Evolutionary conservation across 2,888 invertebrate genomes (phyloP), one percentile per base, ranked within the genome.

Genomic region (Nycteola revayana): DNA sequence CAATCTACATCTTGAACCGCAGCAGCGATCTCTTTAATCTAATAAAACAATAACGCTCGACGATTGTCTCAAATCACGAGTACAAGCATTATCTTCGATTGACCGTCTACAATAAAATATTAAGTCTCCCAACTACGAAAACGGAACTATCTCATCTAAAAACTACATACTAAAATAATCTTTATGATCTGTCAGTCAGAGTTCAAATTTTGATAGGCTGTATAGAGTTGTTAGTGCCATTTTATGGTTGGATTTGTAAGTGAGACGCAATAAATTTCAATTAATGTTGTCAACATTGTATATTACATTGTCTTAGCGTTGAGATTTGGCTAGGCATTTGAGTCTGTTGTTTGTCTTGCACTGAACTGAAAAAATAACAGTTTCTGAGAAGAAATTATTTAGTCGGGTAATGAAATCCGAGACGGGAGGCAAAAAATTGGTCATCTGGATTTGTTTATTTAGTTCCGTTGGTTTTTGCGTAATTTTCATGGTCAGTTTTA

Each of bases 251-350:
- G 70, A 71, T 69, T 66, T 50, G 59, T 64, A 65, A 66, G 69
- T 65, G 74, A 79, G 69, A 72, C 70, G 75, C 66, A 83, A 87
- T 88, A 87, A 82, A 87, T 88, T 87, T 87, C 83, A 87, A 88
- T 88, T 83, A 86, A 73, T 73, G 64, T 60, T 68, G 86, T 66
- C 75, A 79, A 80, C 86, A 76, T 67, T 53, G 58, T 59, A 53
- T 68, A 67, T 70, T 74, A 68, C 68, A 76, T 76, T 81, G 82
- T 81, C 74, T 76, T 74, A 67, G 58, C 53, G 64, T 60, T 48
- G 74, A 75, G 82, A 83, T 86, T 84, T 77, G 74, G 73, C 71
- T 77, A 71, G 63, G 29, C 39, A 29, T 32, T 39, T 26, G 14
- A 27, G 20, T 28, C 6, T 18, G 21, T 21, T 21, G 21, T 18